Percentiles rank a stretch among this genome's conserved stretches.
These are phyloP conservation scores for Sebastolobus alascanus DNA, from an alignment of 2,797 vertebrate genomes.

Conservation along the genomic window DNA sequence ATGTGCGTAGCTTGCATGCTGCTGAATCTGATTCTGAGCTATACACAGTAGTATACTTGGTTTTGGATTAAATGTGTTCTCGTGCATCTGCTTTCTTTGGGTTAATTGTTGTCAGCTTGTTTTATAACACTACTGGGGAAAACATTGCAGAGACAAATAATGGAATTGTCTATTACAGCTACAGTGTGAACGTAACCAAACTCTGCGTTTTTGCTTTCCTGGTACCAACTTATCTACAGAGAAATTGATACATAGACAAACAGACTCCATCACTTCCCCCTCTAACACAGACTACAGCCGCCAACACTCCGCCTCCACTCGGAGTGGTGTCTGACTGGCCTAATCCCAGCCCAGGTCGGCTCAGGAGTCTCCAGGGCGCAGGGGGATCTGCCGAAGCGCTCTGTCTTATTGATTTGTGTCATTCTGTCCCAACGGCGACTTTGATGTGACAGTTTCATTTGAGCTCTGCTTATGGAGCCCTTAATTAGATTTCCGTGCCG, in stretches of 20 bases:
- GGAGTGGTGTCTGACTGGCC: conserved; percentile 23
- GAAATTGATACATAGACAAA: conserved; percentile 3
- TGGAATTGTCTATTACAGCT: not conserved
- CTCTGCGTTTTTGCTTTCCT: not conserved
- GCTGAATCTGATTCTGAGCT: too few species aligned
- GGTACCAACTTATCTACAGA: not conserved
- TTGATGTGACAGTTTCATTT: conserved; percentile 78
- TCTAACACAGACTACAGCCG: not conserved
- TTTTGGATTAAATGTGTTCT: not conserved
- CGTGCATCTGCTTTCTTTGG: not conserved
- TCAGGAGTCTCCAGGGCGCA: conserved; percentile 49
- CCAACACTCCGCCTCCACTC: conserved; percentile 17
- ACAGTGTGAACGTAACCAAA: not conserved
- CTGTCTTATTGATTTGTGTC: conserved; percentile 76
- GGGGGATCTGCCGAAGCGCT: conserved; percentile 54
- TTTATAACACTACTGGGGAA: not conserved
- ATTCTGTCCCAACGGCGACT: conserved; percentile 66
- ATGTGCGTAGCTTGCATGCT: too few species aligned
- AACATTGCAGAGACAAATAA: not conserved
- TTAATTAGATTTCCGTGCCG: conserved; percentile 74
- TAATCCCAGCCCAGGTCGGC: conserved; percentile 46
- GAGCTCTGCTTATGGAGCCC: conserved; percentile 69
- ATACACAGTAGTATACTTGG: not conserved
- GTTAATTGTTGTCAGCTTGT: not conserved
- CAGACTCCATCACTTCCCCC: not conserved